Evolutionary conservation across 2,113 vertebrate species (phyloP).

Genomic region (Antechinus flavipes): DNA sequence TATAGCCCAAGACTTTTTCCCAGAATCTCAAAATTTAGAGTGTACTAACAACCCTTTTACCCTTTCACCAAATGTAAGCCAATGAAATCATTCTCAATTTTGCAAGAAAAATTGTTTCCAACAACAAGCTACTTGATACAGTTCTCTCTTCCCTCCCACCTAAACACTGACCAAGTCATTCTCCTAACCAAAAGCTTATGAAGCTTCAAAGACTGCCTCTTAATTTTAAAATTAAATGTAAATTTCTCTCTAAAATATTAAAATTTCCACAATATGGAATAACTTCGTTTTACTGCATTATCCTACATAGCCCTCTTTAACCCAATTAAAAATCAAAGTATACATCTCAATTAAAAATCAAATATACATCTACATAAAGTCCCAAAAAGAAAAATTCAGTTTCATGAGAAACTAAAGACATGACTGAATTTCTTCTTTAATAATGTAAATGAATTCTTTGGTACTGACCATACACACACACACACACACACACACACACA

Average conservation of each 20-base stretch:
- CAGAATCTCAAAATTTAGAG: not conserved
- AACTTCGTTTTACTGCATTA: not conserved
- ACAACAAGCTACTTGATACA: not conserved
- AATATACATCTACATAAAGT: not conserved
- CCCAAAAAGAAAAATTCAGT: not conserved
- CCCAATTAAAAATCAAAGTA: slow-evolving; percentile 21
- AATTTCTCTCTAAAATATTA: not conserved
- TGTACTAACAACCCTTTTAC: not conserved
- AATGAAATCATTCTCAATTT: not conserved
- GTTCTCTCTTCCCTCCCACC: not conserved
- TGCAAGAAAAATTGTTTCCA: not conserved
- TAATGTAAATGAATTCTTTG: not conserved
- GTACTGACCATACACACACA: too few relatives aligned
- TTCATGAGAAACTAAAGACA: not conserved
- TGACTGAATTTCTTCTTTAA: not conserved
- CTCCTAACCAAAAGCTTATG: not conserved
- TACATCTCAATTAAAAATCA: not conserved
- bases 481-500: too few relatives aligned
- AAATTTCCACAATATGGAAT: not conserved
- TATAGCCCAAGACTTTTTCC: not conserved
- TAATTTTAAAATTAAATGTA: not conserved
- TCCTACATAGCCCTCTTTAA: not conserved
- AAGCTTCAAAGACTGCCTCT: not conserved
- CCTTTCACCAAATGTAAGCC: not conserved
- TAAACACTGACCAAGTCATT: not conserved